These are phyloP conservation scores for Eupithecia dodoneata DNA, from an alignment of 2,888 invertebrate genomes.

Conservation along the genomic window DNA sequence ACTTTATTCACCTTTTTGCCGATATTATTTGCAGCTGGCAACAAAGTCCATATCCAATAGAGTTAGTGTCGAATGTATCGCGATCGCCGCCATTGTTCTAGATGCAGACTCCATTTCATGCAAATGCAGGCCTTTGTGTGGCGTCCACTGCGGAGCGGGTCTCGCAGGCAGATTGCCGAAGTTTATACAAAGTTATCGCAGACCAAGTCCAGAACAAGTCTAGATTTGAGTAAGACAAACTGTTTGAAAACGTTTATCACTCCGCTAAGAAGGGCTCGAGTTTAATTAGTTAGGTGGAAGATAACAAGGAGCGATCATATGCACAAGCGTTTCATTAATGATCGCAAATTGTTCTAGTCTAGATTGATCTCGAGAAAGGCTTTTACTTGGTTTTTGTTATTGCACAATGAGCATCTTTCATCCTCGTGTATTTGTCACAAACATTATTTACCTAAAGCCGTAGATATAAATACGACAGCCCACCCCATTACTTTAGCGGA, in stretches of 20 bases:
- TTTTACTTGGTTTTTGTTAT: background rate
- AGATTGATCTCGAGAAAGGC: background rate
- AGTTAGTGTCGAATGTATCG: slow-evolving; percentile 15
- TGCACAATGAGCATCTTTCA: background rate
- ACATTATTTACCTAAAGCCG: background rate
- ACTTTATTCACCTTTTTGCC: background rate
- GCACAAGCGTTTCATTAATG: background rate
- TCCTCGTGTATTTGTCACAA: background rate
- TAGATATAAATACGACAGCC: background rate
- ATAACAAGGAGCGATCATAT: background rate
- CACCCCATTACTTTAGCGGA: background rate
- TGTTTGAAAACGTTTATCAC: slow-evolving; percentile 1
- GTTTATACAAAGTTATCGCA: slow-evolving; percentile 7
- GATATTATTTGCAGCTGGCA: slow-evolving; percentile 9
- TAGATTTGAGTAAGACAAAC: background rate
- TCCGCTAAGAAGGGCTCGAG: background rate
- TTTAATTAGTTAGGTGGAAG: background rate
- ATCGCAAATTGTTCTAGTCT: background rate
- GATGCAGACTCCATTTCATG: slow-evolving; percentile 19
- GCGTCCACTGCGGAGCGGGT: background rate
- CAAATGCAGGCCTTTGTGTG: slow-evolving; percentile 23
- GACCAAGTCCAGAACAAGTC: background rate
- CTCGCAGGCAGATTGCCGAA: slow-evolving; percentile 13
- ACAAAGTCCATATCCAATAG: slow-evolving; percentile 24
- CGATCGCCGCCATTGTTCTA: slow-evolving; percentile 26